Conservation (phyloP, 2,797 vertebrate genomes). For the Amblyraja radiata region DNA sequence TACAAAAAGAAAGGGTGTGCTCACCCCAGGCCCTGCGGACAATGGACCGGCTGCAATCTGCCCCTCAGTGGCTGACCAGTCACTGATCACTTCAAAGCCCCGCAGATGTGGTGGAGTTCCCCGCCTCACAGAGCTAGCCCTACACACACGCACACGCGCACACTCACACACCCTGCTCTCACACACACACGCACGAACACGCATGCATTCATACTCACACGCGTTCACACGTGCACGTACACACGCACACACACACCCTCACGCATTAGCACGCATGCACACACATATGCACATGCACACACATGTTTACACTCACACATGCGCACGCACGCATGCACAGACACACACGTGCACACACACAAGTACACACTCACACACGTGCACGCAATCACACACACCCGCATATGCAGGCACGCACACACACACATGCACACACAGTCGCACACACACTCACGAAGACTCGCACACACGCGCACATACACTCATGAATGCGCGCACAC, state of each 20-base stretch:
- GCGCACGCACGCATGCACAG: background rate
- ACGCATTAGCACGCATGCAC: background rate
- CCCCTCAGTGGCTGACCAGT: constrained; percentile 64
- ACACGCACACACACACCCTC: background rate
- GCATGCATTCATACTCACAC: background rate
- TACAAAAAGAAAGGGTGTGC: constrained; percentile 60
- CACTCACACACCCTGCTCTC: too few species aligned
- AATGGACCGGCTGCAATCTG: constrained; percentile 70
- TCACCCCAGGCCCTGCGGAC: constrained; percentile 56
- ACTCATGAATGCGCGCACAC: background rate
- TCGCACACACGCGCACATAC: background rate
- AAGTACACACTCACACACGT: background rate
- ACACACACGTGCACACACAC: background rate
- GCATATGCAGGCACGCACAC: background rate
- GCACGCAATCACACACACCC: background rate
- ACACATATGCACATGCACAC: background rate
- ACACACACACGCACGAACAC: background rate
- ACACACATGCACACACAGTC: background rate
- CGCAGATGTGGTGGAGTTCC: constrained; percentile 66
- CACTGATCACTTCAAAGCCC: constrained; percentile 79
- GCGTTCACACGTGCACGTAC: background rate
- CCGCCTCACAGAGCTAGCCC: constrained; percentile 42
- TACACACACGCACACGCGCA: background rate
- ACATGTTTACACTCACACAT: background rate
- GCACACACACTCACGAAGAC: background rate